Base-by-base conservation (phyloP, 2,888 invertebrate genomes). In the Diaprepes abbreviatus region DNA sequence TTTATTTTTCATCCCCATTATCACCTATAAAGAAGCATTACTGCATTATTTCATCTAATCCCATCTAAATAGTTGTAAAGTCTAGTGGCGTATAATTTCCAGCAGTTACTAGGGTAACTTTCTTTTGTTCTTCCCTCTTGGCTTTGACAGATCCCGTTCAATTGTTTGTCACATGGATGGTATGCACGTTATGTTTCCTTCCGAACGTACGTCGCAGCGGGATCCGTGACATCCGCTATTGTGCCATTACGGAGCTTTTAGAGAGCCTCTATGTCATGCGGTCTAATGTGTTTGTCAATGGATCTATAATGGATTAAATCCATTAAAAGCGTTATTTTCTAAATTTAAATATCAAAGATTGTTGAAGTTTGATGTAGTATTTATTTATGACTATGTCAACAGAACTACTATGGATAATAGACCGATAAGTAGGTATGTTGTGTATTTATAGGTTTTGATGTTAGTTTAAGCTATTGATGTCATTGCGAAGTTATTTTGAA, bases 81-180 rank as follows among this genome's bases (percentile, higher is more conserved):
- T 77, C 76, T 76, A 79, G 79, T 78, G 78, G 79, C 79, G 79
- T 80, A 79, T 80, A 81, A 81, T 81, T 81, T 79, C 76, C 77
- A 78, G 74, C 72, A 69, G 78, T 87, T 73, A 73, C 87, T 87
- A 75, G 88, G 88, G 60, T 84, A 74, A 16, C 83, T 79, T 43
- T 84, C 77, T 75, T 77, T 79, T 81, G 79, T 77, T 77, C 77
- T 70, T 75, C 69, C 71, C 75, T 54, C 83, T 81, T 77, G 81
- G 79, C 78, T 81, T 81, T 78, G 83, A 86, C 77, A 85, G 85
- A 74, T 85, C 71, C 84, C 66, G 87, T 78, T 77, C 76, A 79
- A 80, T 79, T 80, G 80, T 81, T 81, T 82, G 81, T 81, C 79
- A 78, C 79, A 77, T 74, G 75, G 58, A 66, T 57, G 62, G 59